phyloP scores from a whole-genome alignment of 2,113 vertebrate genomes.

The Mastomys natalensis region DNA sequence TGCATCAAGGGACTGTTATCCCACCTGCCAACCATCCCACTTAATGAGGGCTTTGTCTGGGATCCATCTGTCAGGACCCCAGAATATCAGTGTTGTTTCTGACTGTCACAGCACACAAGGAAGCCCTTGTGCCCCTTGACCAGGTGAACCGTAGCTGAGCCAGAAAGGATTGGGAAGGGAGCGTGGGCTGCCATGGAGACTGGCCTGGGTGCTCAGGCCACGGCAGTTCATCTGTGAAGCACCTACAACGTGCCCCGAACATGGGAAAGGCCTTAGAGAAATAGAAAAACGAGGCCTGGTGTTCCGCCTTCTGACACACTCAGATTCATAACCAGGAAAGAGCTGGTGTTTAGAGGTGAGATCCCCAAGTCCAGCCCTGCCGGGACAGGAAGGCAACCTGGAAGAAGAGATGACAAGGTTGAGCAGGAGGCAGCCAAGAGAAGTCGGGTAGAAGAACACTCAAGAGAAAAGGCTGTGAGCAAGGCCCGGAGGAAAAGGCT shows the following conservation, averaged over 20 bases:
- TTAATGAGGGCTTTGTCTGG: slow-evolving; percentile 73
- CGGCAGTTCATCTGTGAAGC: not conserved
- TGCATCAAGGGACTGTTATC: not conserved
- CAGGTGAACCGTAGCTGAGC: slow-evolving; percentile 60
- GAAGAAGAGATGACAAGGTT: not conserved
- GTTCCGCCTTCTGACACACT: not conserved
- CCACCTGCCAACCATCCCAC: not conserved
- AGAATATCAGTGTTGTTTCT: not conserved
- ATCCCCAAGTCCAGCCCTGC: too few relatives aligned
- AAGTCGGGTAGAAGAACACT: not conserved
- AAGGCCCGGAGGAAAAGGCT: not conserved
- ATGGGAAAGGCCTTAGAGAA: not conserved
- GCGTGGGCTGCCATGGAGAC: not conserved
- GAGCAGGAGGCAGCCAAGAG: not conserved
- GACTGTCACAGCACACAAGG: slow-evolving; percentile 32
- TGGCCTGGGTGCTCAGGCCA: not conserved
- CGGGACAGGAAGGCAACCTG: not conserved
- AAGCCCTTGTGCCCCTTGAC: slow-evolving; percentile 50
- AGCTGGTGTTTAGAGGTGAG: not conserved
- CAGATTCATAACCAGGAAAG: not conserved
- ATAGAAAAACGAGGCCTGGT: not conserved
- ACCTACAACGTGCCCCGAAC: not conserved
- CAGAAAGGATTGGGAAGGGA: not conserved
- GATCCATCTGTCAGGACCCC: not conserved
- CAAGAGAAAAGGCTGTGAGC: not conserved